phyloP scores from a whole-genome alignment of 2,888 invertebrate genomes.

The Tryphoninae sp. region DNA sequence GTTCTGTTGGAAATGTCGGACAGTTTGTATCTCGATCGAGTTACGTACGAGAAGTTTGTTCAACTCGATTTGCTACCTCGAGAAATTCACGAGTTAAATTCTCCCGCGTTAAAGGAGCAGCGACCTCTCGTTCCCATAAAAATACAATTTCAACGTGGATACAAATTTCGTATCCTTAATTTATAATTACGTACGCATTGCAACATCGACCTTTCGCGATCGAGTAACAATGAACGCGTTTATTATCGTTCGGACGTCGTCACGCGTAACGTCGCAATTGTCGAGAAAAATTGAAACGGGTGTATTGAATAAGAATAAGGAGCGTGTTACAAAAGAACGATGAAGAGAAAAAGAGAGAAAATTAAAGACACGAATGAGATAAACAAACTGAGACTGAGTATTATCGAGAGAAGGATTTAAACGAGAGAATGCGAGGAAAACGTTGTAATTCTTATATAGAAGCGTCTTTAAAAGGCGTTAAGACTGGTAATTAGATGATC shows the following conservation, averaged over 20 bases:
- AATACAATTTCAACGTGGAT: slow-evolving; percentile 3
- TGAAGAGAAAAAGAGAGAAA: slow-evolving; percentile 13
- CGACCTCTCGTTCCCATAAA: slow-evolving; percentile 15
- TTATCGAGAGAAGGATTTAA: neutral
- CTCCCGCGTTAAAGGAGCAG: neutral
- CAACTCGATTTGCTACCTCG: slow-evolving; percentile 19
- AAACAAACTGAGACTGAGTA: neutral
- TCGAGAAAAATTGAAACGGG: slow-evolving; percentile 45
- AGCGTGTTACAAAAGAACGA: slow-evolving; percentile 17
- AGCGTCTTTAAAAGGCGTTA: slow-evolving; percentile 71
- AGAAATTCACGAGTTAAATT: slow-evolving; percentile 21
- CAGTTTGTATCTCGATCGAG: slow-evolving; percentile 55
- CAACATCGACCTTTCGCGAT: neutral
- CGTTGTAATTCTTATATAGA: slow-evolving; percentile 56
- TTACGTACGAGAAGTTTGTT: slow-evolving; percentile 51
- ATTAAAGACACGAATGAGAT: neutral
- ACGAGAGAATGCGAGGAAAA: slow-evolving; percentile 22
- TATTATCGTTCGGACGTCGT: slow-evolving; percentile 47
- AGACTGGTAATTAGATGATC: slow-evolving; percentile 75
- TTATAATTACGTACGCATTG: neutral
- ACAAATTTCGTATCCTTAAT: neutral
- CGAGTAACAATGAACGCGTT: slow-evolving; percentile 12
- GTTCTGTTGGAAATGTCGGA: slow-evolving; percentile 32
- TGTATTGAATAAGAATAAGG: slow-evolving; percentile 37
- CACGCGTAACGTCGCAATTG: slow-evolving; percentile 53